Percentiles rank a stretch among this genome's conserved stretches.
phyloP scores from a whole-genome alignment of 2,113 vertebrate species.

The Ameiurus melas region DNA sequence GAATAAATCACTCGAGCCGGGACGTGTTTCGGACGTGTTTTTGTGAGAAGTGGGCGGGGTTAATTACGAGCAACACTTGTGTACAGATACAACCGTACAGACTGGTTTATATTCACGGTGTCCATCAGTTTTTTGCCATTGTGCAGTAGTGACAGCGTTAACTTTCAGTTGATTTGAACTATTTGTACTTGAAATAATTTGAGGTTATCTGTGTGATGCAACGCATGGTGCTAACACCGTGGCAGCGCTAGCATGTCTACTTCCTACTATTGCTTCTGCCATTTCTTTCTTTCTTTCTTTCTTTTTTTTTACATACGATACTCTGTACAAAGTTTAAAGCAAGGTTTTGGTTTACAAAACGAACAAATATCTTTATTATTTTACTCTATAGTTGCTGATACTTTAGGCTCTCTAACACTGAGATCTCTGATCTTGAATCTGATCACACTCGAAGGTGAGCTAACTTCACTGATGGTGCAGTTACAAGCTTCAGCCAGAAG shows the following conservation, averaged over 20 bases:
- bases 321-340: neutral
- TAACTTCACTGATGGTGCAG: neutral
- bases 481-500: slow-evolving; percentile 14
- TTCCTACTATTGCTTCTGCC: neutral
- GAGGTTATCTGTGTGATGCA: neutral
- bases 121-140: neutral
- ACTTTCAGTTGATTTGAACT: neutral
- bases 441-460: neutral
- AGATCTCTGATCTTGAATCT: neutral
- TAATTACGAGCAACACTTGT: neutral
- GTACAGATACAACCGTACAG: too few relatives aligned
- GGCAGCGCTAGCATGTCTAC: neutral
- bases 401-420: neutral
- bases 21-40: too few relatives aligned
- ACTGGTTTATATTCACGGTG: neutral
- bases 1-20: neutral
- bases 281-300: neutral
- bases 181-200: neutral
- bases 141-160: neutral
- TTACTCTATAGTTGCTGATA: neutral
- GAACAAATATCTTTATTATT: neutral
- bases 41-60: neutral
- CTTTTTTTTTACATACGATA: neutral
- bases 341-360: neutral
- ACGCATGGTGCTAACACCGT: neutral